Evolutionary conservation across 2,113 vertebrate genomes (phyloP).

Genomic region (Trogon surrucura): DNA sequence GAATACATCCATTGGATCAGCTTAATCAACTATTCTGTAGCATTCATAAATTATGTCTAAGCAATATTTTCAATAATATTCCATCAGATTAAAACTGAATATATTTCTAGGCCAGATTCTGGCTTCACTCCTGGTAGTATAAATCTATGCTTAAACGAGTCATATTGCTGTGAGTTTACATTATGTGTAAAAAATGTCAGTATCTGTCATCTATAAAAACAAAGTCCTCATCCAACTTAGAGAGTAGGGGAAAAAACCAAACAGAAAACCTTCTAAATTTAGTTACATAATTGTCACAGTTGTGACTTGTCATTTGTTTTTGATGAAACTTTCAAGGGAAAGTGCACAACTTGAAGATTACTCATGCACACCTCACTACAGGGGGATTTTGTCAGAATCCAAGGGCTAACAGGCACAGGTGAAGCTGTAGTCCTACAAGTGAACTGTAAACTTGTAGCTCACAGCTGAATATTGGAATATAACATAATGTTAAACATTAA

Average conservation of each 20-base stretch:
- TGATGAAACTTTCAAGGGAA: not conserved
- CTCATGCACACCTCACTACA: not conserved
- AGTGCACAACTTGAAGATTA: not conserved
- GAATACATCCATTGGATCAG: not conserved
- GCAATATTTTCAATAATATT: not conserved
- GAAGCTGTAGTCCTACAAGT: not conserved
- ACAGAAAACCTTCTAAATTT: not conserved
- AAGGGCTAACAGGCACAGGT: not conserved
- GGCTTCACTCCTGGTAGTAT: not conserved
- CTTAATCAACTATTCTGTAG: not conserved
- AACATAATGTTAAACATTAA: not conserved
- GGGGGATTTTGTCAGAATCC: not conserved
- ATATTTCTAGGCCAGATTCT: not conserved
- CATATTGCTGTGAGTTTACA: not conserved
- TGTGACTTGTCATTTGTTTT: not conserved
- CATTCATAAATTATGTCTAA: not conserved
- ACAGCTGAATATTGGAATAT: not conserved
- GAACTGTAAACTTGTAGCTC: not conserved
- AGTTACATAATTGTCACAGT: not conserved
- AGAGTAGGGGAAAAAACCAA: not conserved
- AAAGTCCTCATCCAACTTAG: not conserved
- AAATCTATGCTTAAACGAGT: not conserved
- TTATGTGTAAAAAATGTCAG: not conserved
- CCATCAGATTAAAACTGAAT: not conserved
- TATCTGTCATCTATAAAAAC: not conserved